Conservation (phyloP, 2,797 vertebrate genomes). For the Choloepus didactylus region DNA sequence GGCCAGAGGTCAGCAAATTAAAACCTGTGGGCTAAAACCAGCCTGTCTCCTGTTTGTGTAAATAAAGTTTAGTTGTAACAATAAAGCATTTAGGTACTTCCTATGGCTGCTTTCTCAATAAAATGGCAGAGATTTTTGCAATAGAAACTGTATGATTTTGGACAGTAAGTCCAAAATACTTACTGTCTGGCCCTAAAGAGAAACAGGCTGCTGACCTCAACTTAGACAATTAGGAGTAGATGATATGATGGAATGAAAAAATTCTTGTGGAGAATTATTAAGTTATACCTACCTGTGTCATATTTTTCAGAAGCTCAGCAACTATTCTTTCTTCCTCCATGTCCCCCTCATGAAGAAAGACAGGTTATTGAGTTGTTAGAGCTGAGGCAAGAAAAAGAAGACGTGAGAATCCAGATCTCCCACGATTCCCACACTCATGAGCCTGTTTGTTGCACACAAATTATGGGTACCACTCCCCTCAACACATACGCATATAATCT, state of each 20-base stretch:
- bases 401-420: background rate
- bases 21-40: background rate
- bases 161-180: background rate
- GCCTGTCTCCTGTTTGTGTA: background rate
- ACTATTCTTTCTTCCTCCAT: slow-evolving; percentile 49
- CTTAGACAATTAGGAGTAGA: background rate
- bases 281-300: slow-evolving; percentile 55
- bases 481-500: background rate
- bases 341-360: slow-evolving; percentile 58
- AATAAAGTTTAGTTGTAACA: background rate
- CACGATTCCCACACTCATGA: background rate
- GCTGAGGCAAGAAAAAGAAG: background rate
- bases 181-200: background rate
- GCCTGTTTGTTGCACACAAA: background rate
- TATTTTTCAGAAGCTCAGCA: slow-evolving; percentile 5
- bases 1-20: background rate
- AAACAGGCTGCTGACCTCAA: background rate
- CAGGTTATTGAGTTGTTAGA: background rate
- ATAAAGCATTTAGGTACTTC: background rate
- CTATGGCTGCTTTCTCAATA: background rate
- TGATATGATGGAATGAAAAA: background rate
- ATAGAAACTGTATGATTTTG: background rate
- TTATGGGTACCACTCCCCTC: background rate
- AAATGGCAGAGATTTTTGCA: background rate
- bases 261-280: background rate